phyloP scores from a whole-genome alignment of 2,113 vertebrate species.

The Tetrao urogallus region DNA sequence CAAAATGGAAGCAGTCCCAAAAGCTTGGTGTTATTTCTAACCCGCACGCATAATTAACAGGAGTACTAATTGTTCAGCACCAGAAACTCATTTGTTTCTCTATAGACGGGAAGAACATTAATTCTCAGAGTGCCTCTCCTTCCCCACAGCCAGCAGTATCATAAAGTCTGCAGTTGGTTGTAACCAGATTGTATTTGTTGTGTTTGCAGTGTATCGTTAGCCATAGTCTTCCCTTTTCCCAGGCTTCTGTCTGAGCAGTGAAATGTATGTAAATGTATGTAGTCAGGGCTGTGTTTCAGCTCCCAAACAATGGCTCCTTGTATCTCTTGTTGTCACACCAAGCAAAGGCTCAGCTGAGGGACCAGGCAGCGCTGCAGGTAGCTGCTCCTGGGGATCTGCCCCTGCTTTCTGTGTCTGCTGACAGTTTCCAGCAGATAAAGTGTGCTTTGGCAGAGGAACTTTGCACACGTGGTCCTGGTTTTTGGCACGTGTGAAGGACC shows the following conservation, averaged over 20 bases:
- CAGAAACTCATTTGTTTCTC: conserved; percentile 78
- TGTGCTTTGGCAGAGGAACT: neutral
- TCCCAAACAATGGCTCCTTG: neutral
- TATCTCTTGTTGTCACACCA: conserved; percentile 21
- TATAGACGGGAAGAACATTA: conserved; percentile 73
- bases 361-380: neutral
- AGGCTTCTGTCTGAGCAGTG: conserved; percentile 22
- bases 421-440: accelerated
- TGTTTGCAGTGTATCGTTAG: conserved; percentile 4
- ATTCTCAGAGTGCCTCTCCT: conserved; percentile 58
- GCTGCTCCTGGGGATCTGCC: neutral
- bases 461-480: neutral
- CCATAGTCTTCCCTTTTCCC: conserved; percentile 38
- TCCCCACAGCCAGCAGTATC: conserved; percentile 23
- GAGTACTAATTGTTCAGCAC: conserved; percentile 76
- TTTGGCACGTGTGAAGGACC: neutral
- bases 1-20: conserved; percentile 72
- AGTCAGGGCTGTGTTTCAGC: conserved; percentile 18
- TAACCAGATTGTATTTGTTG: conserved; percentile 65
- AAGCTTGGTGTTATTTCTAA: conserved; percentile 72
- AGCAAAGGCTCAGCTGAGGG: neutral
- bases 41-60: conserved; percentile 73
- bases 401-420: neutral
- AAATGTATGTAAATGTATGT: conserved; percentile 6
- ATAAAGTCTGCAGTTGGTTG: conserved; percentile 53